Evolutionary conservation across 2,113 vertebrate species (phyloP), one percentile per base, ranked within the genome.

Genomic region (Calcarius ornatus): DNA sequence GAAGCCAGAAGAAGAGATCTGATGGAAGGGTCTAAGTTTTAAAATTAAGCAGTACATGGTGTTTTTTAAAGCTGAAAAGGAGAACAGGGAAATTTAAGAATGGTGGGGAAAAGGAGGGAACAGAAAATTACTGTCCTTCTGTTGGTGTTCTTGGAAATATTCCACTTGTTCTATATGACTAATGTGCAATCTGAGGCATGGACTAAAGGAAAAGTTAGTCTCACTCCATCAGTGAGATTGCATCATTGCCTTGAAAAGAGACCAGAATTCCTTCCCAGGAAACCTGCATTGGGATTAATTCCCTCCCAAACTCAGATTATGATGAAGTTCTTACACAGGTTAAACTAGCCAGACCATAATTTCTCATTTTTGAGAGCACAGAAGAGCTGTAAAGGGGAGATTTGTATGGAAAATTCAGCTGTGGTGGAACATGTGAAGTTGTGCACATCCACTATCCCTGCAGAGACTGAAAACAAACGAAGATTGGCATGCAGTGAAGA

Each of bases 321-420:
- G 28, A 73, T 81, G 81, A 80, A 71, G 69, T 73, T 93, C 95
- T 91, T 93, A 83, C 84, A 86, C 16, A 50, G 82, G 79, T 91
- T 88, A 92, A 94, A 82, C 64, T 56, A 75, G 64, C 57, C 94
- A 87, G 81, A 95, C 72, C 47, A 88, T 82, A 1, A 82, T 88
- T 92, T 79, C 70, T 94, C 94, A 80, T 88, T 59, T 94, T 81
- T 3, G 24, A 80, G 88, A 82, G 63, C 81, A 88, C 78, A 71
- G 61, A 66, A 94, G 89, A 92, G 82, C 40, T 86, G 57, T 96
- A 86, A 96, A 97, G 81, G 51, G 59, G 69, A 73, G 56, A 88
- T 94, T 85, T 92, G 43, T 84, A 91, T 61, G 40, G 90, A 82
- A 95, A 84, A 92, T 42, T 94, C 95, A 92, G 85, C 96, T 96